Conservation (phyloP, 2,113 vertebrate species). For the Elephas maximus region DNA sequence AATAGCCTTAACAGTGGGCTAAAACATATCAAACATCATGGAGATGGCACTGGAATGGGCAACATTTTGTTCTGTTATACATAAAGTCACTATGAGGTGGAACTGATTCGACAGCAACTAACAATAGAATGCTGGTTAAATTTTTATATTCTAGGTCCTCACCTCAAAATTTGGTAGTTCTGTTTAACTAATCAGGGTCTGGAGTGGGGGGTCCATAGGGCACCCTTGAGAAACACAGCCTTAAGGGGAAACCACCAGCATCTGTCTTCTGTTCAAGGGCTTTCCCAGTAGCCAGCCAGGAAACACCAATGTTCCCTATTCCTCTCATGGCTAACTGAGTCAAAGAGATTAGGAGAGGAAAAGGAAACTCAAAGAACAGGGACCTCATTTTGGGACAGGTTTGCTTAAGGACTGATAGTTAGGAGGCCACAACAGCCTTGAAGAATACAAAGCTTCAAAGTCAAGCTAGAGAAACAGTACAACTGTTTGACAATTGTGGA, state of each 20-base stretch:
- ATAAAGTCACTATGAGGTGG: not conserved
- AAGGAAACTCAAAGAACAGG: not conserved
- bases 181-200: not conserved
- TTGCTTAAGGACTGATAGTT: not conserved
- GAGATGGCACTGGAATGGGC: not conserved
- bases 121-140: not conserved
- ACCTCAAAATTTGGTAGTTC: not conserved
- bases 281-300: not conserved
- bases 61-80: not conserved
- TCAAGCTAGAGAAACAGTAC: not conserved
- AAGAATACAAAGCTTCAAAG: not conserved
- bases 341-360: not conserved
- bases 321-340: not conserved
- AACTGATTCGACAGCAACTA: not conserved
- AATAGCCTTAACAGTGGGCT: not conserved
- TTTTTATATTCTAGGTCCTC: not conserved
- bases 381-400: not conserved
- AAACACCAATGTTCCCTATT: not conserved
- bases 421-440: not conserved
- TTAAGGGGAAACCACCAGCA: not conserved
- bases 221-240: not conserved
- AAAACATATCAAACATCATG: not conserved
- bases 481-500: not conserved
- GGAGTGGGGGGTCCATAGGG: not conserved
- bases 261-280: not conserved